phyloP scores from a whole-genome alignment of 2,113 vertebrate species.

The Pleuronectes platessa region DNA sequence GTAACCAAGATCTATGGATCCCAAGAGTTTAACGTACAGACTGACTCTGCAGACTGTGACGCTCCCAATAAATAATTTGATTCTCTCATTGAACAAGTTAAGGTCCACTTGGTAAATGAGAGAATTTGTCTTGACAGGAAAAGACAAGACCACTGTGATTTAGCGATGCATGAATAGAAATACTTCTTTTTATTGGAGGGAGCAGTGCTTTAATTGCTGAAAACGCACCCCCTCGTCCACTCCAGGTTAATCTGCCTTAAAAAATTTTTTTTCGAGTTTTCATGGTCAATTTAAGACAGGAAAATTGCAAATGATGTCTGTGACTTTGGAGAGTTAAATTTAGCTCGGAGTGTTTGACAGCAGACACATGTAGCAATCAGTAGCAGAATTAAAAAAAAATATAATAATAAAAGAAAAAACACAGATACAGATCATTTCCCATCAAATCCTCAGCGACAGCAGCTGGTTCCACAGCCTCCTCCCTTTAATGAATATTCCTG shows the following conservation, averaged over 20 bases:
- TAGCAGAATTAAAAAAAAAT: neutral
- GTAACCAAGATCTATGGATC: too few relatives aligned
- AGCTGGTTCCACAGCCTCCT: conserved; percentile 4
- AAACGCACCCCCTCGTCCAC: conserved; percentile 34
- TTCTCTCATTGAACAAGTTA: neutral
- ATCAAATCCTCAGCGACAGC: conserved; percentile 15
- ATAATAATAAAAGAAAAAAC: neutral
- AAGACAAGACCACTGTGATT: conserved; percentile 40
- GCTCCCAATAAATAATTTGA: neutral
- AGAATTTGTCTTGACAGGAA: neutral
- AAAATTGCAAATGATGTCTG: conserved; percentile 23
- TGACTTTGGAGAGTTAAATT: conserved; percentile 30
- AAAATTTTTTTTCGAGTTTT: conserved; percentile 14
- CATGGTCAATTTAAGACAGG: conserved; percentile 22
- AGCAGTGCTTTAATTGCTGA: conserved; percentile 50
- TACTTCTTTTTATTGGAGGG: conserved; percentile 39
- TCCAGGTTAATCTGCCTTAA: conserved; percentile 26
- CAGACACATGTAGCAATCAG: conserved; percentile 16
- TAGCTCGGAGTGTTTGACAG: conserved; percentile 25
- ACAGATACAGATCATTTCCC: neutral
- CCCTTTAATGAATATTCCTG: conserved; percentile 9
- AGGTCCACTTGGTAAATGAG: neutral
- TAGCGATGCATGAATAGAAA: conserved; percentile 69
- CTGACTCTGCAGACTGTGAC: conserved; percentile 1
- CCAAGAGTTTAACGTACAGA: too few relatives aligned